Base-by-base conservation (phyloP, 2,888 invertebrate genomes). In the Drosophila kanekoi region DNA sequence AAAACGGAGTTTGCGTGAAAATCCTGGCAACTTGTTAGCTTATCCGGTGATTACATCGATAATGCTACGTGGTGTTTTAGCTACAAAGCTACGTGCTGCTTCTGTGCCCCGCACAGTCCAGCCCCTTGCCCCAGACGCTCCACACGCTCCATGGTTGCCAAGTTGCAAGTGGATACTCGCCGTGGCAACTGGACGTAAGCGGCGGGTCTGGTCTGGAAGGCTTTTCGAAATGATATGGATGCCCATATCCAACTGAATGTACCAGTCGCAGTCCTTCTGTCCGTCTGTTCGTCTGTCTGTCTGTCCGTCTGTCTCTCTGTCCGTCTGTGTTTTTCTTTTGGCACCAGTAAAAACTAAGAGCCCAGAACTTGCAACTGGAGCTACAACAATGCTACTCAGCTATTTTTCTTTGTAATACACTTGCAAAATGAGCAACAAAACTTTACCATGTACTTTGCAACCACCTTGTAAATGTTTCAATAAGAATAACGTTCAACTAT, bases 31-130 rank as follows among this genome's bases (percentile, higher is more conserved):
- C 91, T 91, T 91, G 91, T 91, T 91, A 91, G 91, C 91, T 91
- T 91, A 91, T 91, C 90, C 91, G 91, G 91, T 91, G 91, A 91
- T 91, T 91, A 91, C 91, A 91, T 91, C 91, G 91, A 91, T 90
- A 90, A 85, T 85, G 89, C 87, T 88, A 91, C 90, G 90, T 91
- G 91, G 89, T 89, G 90, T 82, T 84, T 89, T 79, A 85, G 86
- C 86, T 82, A 61, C 64, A 73, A 60, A 56, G 72, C 78, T 89
- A 89, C 86, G 87, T 89, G 86, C 89, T 81, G 87, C 71, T 87
- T 72, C n/a, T n/a, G 63, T 78, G 60, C 74, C 64, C 38, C 35
- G 1, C 38, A 14, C 38, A n/a, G 28, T 2, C 14, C 35, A 51
- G 28, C n/a, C 35, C 33, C 3, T 10, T 28, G 28, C 28, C n/a